A percentile compares a stretch with the other conserved stretches of the same genome.
Evolutionary conservation across 2,113 vertebrate species (phyloP).

Genomic region (Nymphicus hollandicus): DNA sequence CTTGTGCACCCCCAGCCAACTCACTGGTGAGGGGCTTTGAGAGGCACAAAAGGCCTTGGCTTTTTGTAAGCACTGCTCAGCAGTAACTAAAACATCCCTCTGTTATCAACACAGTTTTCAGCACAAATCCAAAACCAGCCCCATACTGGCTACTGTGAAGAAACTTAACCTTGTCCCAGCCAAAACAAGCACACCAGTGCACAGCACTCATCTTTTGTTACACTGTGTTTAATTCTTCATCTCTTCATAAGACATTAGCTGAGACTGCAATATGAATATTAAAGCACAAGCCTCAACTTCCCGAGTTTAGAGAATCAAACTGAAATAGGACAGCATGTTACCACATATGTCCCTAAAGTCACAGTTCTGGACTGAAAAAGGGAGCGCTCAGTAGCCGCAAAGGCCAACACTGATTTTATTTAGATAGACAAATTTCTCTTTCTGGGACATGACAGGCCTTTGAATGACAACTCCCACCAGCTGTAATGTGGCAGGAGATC

Average conservation of each 20-base stretch:
- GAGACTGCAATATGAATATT: not conserved
- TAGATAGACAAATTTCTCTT: not conserved
- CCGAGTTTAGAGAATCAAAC: not conserved
- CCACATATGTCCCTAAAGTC: not conserved
- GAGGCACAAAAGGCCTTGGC: not conserved
- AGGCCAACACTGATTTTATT: not conserved
- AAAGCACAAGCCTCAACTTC: not conserved
- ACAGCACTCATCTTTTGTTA: rapidly evolving
- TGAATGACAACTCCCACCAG: not conserved
- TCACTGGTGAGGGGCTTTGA: not conserved
- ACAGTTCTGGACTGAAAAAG: not conserved
- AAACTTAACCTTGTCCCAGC: not conserved
- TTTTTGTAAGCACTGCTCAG: not conserved
- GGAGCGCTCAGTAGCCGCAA: not conserved
- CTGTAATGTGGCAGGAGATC: not conserved
- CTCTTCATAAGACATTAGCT: not conserved
- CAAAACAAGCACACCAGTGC: not conserved
- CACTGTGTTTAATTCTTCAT: not conserved
- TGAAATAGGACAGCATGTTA: not conserved
- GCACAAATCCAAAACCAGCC: not conserved
- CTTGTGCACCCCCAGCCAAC: not conserved
- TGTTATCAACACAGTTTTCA: not conserved
- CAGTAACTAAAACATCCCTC: not conserved
- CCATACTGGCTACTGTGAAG: not conserved
- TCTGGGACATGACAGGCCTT: not conserved